Evolutionary conservation across 2,797 vertebrate genomes (phyloP).

Genomic region (Periophthalmus magnuspinnatus): DNA sequence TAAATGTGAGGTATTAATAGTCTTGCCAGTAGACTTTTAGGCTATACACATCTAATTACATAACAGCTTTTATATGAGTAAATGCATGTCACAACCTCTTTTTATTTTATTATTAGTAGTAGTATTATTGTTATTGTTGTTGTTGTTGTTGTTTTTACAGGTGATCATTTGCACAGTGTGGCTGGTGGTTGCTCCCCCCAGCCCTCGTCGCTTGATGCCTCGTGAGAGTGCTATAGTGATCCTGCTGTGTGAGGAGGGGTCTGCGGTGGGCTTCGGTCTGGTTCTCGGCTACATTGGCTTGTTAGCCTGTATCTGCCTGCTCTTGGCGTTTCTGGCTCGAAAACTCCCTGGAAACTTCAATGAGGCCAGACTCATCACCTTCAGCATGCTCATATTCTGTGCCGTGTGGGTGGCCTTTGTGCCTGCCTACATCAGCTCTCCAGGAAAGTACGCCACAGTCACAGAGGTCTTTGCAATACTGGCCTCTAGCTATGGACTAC

Average conservation of each 20-base stretch:
- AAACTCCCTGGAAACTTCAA: constrained; percentile 81
- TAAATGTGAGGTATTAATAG: too few species aligned
- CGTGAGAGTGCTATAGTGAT: constrained; percentile 73
- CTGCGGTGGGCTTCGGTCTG: constrained; percentile 66
- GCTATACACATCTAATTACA: too few species aligned
- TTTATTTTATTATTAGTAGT: background rate
- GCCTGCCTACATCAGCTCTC: constrained; percentile 80
- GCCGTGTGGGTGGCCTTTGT: constrained; percentile 80
- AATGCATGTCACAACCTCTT: background rate
- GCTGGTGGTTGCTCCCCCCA: constrained; percentile 72
- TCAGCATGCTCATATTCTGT: constrained; percentile 84
- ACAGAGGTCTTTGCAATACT: constrained; percentile 83
- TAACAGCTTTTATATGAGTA: background rate
- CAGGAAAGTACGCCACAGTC: constrained; percentile 78
- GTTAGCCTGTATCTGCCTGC: constrained; percentile 76
- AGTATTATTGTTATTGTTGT: too few species aligned
- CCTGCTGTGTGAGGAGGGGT: constrained; percentile 77
- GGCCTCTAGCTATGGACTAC: constrained; percentile 80
- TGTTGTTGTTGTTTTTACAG: constrained; percentile 29
- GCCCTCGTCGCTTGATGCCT: constrained; percentile 65
- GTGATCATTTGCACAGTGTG: constrained; percentile 76
- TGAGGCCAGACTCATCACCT: constrained; percentile 80
- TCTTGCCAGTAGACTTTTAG: too few species aligned
- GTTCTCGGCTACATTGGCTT: constrained; percentile 80
- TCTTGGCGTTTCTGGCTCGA: constrained; percentile 78